Conservation (phyloP, 2,797 vertebrate species). For the Malurus splendens region DNA sequence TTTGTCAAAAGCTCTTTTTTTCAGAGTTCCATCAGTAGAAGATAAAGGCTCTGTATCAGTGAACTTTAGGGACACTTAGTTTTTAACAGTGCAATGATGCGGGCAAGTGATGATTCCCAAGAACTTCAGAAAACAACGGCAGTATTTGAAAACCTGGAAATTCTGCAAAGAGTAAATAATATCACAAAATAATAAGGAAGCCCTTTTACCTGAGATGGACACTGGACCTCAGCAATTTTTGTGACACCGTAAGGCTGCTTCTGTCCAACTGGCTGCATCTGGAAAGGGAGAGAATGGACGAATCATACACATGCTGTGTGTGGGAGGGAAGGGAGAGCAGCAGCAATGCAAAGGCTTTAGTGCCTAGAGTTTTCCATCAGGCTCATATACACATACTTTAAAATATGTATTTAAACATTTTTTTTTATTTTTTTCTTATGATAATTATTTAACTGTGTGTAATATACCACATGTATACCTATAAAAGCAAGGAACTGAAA, state of each 20-base stretch:
- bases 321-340: neutral
- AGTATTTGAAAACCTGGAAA: neutral
- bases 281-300: neutral
- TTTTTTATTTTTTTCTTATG: neutral
- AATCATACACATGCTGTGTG: neutral
- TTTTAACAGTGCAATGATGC: neutral
- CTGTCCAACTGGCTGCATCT: conserved; percentile 66
- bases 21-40: neutral
- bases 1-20: neutral
- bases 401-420: neutral
- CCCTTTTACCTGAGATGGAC: conserved; percentile 67
- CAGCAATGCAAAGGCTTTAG: neutral
- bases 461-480: neutral
- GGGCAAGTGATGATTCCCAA: neutral
- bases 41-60: neutral
- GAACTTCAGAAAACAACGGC: neutral
- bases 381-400: neutral
- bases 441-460: neutral
- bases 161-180: neutral
- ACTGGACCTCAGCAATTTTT: neutral
- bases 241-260: conserved; percentile 31
- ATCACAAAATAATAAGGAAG: neutral
- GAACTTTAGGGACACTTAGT: neutral
- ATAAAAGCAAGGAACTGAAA: neutral
- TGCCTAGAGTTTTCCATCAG: neutral